Conservation (phyloP, 1,140 invertebrate species). For the Drosophila dunni region DNA sequence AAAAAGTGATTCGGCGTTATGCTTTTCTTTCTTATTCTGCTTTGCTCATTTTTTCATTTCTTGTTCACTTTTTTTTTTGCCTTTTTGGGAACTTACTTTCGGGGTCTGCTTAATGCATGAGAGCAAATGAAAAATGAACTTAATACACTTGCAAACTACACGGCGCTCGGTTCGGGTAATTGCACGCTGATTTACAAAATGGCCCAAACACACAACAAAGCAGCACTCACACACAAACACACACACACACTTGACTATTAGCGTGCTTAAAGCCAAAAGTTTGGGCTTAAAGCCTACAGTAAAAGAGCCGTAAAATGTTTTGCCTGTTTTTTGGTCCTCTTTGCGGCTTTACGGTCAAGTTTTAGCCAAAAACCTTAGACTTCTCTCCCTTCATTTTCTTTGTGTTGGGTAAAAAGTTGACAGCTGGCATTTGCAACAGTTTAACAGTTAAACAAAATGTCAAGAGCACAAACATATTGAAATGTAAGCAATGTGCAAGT, state of each 20-base stretch:
- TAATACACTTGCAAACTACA: slow-evolving; percentile 75
- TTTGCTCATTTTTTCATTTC: not conserved
- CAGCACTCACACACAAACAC: slow-evolving; percentile 21
- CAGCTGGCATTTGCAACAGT: slow-evolving; percentile 75
- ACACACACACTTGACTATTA: slow-evolving; percentile 33
- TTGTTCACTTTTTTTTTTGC: slow-evolving; percentile 2
- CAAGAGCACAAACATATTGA: slow-evolving; percentile 72
- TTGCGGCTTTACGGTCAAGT: slow-evolving; percentile 24
- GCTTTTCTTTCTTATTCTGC: slow-evolving; percentile 21
- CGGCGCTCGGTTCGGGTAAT: slow-evolving; percentile 62
- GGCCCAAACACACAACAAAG: slow-evolving; percentile 29
- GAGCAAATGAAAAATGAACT: slow-evolving; percentile 79
- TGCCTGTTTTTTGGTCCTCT: slow-evolving; percentile 21
- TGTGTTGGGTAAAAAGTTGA: slow-evolving; percentile 48
- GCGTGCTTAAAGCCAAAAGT: slow-evolving; percentile 29
- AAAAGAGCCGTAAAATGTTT: slow-evolving; percentile 35
- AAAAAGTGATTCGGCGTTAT: slow-evolving; percentile 72
- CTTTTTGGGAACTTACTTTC: slow-evolving; percentile 47
- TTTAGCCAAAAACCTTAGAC: slow-evolving; percentile 7
- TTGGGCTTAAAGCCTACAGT: slow-evolving; percentile 32
- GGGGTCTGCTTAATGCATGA: slow-evolving; percentile 66
- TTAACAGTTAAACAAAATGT: slow-evolving; percentile 69
- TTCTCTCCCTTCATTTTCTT: not conserved
- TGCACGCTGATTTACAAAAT: slow-evolving; percentile 81
- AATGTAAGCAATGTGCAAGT: slow-evolving; percentile 59